Base-by-base conservation (phyloP, 2,797 vertebrate species). In the Ibycter americanus region DNA sequence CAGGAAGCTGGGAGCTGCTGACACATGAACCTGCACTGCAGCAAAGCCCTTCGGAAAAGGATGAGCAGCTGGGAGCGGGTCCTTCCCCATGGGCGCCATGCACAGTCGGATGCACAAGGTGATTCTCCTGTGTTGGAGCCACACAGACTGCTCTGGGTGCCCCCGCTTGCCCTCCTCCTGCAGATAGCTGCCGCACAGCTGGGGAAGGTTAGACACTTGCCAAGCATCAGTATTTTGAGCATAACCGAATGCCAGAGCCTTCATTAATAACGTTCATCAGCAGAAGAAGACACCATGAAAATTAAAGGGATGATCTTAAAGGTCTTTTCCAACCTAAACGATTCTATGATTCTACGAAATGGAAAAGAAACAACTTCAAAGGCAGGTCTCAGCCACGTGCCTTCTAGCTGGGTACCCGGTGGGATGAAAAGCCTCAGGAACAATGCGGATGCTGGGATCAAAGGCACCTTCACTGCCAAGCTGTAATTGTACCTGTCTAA, bases 341-440 rank as follows among this genome's bases (percentile, higher is more conserved):
- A 44, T 44, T 44, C 42, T 44, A 44, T 44, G 42, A 44, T 18
- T 44, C 18, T 44, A 44, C 17, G 16, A 65, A 87, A 74, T 54
- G 36, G 20, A 54, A 51, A 80, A 68, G 11, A 66, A 83, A 67
- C 55, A 70, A 77, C 76, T 96, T 93, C 84, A 95, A 97, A 95
- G 85, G 47, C 54, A 42, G 71, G 67, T 80, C 34, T 46, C 44
- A 31, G 54, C 38, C 58, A 58, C 73, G 38, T n/a, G 73, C 83
- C 31, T 70, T 15, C 82, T 49, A 65, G 49, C 67, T 67, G 11
- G 40, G 83, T 68, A 51, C 25, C 9, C 4, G 94, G 51, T 18
- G 32, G 72, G 87, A 89, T 84, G 94, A 94, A 97, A 97, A 96
- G 84, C 83, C 89, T 22, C 61, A 70, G 51, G 62, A 95, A 88